Base-by-base conservation (phyloP, 2,888 invertebrate species). In the Furcula furcula region DNA sequence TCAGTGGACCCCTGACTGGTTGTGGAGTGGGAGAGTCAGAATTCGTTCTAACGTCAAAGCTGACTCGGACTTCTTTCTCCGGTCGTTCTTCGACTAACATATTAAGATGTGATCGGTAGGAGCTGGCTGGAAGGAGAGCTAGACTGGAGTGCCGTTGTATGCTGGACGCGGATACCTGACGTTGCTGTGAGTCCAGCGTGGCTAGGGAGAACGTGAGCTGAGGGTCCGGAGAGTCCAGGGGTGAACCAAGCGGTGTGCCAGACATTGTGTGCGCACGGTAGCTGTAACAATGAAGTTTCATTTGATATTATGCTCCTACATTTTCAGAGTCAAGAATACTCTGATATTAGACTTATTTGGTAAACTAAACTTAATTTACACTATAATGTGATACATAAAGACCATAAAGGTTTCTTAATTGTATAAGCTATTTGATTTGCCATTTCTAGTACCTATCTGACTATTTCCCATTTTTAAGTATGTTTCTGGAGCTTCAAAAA, bases 251-350 rank as follows among this genome's bases (percentile, higher is more conserved):
- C 3, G 95, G 93, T 31, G 95, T 94, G 30, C 95, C 95, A 53
- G 93, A 90, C 70, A 94, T 94, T 55, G 94, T 94, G 81, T 95
- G 95, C 38, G 95, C 93, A 65, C 95, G 93, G 80, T 94, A 94
- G 89, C 96, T 95, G 90, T 52, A 91, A 90, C 19, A 18, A 21
- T 14, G 3, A 10, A 12, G n/a, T n/a, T n/a, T n/a, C n/a, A n/a
- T n/a, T n/a, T n/a, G n/a, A n/a, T n/a, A n/a, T n/a, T n/a, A n/a
- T n/a, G n/a, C n/a, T n/a, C n/a, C n/a, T n/a, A n/a, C n/a, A n/a
- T n/a, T n/a, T n/a, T n/a, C n/a, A n/a, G n/a, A n/a, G n/a, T n/a
- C n/a, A n/a, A n/a, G n/a, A n/a, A n/a, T n/a, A n/a, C n/a, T n/a
- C n/a, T n/a, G n/a, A n/a, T n/a, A n/a, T n/a, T n/a, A n/a, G n/a